These are phyloP conservation scores for Coptotermes formosanus DNA, from an alignment of 1,140 invertebrate genomes.

Conservation along the genomic window DNA sequence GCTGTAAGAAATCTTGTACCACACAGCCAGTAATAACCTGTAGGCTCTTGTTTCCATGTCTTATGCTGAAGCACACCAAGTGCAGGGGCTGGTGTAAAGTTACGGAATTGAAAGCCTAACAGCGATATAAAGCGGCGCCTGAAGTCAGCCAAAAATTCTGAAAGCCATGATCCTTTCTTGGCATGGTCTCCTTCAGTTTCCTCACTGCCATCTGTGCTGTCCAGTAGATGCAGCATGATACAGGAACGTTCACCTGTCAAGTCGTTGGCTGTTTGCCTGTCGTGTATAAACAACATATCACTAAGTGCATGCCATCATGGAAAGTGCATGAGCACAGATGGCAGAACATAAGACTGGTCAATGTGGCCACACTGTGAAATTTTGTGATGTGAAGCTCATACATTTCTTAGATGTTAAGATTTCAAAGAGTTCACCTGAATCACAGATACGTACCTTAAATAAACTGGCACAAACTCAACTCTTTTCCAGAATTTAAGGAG, in stretches of 20 bases:
- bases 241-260: constrained; percentile 98
- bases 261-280: constrained; percentile 85
- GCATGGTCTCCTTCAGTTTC: not conserved
- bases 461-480: constrained; percentile 81
- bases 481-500: constrained; percentile 94
- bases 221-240: constrained; percentile 85
- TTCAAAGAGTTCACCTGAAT: no score
- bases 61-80: constrained; percentile 74
- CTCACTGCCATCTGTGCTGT: constrained; percentile 36
- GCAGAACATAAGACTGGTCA: no score
- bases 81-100: constrained; percentile 70
- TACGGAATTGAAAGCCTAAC: constrained; percentile 71
- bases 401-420: no score
- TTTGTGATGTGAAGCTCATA: no score
- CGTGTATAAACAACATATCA: no score
- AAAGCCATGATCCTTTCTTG: constrained; percentile 60
- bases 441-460: constrained; percentile 64
- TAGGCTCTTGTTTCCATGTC: constrained; percentile 48
- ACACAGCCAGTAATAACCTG: constrained; percentile 46
- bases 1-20: not conserved
- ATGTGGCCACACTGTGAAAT: no score
- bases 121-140: constrained; percentile 72
- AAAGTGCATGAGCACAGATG: no score
- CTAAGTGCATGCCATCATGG: no score
- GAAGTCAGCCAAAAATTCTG: constrained; percentile 82